Base-by-base conservation (phyloP, 1,140 invertebrate genomes). In the Apolygus lucorum region DNA sequence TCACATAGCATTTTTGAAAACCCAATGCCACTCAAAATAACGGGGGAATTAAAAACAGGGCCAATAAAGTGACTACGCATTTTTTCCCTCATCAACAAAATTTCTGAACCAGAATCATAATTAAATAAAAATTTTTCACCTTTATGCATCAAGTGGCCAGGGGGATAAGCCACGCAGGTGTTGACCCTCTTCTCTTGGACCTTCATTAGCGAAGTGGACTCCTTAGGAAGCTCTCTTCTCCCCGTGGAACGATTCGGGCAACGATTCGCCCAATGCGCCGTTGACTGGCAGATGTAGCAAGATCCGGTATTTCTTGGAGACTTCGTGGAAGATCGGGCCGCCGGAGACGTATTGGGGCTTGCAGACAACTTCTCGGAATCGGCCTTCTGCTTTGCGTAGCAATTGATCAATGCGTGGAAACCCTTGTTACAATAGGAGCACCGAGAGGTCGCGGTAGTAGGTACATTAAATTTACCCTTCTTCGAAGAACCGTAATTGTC, bases 81-180 rank as follows among this genome's bases (percentile, higher is more conserved):
- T 52, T 34, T 52, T 22, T 68, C 21, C 67, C 29, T 68, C 27
- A 68, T 52, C 28, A 68, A 29, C 2, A 29, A 68, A 68, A 27
- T 59, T 24, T 68, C 28, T 4, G 67, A 42, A 17, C 67, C 67
- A 59, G 67, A 68, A 68, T 68, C 27, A 68, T 59, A 68, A 52
- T 14, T 26, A 52, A 68, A 68, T 21, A 17, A 14, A 52, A 2
- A 14, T 52, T 22, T 34, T n/a, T 68, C 26, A 68, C 67, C 67
- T 17, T 68, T 68, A 68, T 68, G 67, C 2, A 8, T 68, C 22
- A 68, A 26, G 17, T 14, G n/a, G 11, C 67, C 29, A 24, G 34
- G 11, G 2, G 67, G 67, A 52, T 68, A 59, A n/a, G n/a, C 29
- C 2, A 29, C 52, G 28, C 29, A 68, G 2, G 52, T 2, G 28